These are phyloP conservation scores for Ia io DNA, from an alignment of 2,113 vertebrate genomes.

Conservation along the genomic window DNA sequence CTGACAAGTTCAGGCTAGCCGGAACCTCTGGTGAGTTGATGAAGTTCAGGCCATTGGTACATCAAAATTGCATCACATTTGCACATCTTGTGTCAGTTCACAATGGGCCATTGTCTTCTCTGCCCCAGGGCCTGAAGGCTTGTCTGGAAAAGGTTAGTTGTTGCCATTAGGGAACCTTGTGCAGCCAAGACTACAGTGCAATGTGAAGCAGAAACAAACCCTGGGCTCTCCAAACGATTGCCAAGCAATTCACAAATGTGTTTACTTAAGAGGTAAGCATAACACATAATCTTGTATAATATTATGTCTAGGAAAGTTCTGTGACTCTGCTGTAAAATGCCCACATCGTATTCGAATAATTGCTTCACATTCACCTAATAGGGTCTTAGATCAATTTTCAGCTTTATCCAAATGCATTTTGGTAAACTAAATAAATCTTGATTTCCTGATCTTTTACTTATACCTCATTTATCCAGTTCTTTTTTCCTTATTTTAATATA, in stretches of 20 bases:
- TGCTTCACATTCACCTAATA: not conserved
- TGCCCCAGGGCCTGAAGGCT: not conserved
- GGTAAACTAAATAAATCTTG: not conserved
- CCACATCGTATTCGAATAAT: not conserved
- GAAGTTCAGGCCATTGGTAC: not conserved
- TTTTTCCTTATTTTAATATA: no score
- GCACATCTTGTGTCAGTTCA: conserved; percentile 36
- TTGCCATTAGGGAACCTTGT: not conserved
- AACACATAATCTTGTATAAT: conserved; percentile 35
- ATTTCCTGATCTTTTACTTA: conserved; percentile 24
- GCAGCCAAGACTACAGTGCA: not conserved
- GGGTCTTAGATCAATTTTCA: not conserved
- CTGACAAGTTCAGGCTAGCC: conserved; percentile 10
- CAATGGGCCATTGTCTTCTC: conserved; percentile 40
- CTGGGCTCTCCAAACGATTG: not conserved
- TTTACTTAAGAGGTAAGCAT: conserved; percentile 56
- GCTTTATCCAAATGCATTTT: not conserved
- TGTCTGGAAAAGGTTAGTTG: conserved; percentile 38
- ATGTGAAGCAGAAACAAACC: conserved; percentile 37
- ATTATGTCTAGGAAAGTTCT: not conserved
- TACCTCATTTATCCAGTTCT: not conserved
- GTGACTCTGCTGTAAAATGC: not conserved
- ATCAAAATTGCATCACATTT: conserved; percentile 28
- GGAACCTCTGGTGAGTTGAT: not conserved
- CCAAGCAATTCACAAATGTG: conserved; percentile 53